Evolutionary conservation across 2,888 invertebrate genomes (phyloP).

Genomic region (Pardosa pseudoannulata): DNA sequence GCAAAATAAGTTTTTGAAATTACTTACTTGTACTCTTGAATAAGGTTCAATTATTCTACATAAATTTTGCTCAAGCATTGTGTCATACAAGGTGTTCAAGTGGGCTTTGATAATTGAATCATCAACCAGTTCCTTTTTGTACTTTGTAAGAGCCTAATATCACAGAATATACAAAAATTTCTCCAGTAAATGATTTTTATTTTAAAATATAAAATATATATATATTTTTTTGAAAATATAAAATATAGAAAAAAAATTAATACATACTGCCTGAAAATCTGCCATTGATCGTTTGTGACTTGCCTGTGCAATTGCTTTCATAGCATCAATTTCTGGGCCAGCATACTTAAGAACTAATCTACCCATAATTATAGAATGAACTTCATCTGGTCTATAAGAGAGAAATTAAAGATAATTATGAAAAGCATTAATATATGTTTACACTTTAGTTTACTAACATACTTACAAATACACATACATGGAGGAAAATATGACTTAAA

Average conservation of each 20-base stretch:
- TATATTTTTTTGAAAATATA: background rate
- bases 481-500: no score
- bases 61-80: constrained; percentile 99
- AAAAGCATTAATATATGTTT: no score
- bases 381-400: constrained; percentile 90
- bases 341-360: constrained; percentile 98
- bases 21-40: constrained; percentile 89
- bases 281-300: constrained; percentile 97
- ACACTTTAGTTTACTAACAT: no score
- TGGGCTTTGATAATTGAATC: constrained; percentile 98
- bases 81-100: constrained; percentile 96
- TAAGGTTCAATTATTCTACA: constrained; percentile 99
- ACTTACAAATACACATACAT: no score
- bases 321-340: constrained; percentile 97
- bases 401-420: background rate
- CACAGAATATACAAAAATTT: no score
- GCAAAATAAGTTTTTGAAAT: no score
- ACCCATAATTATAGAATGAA: constrained; percentile 94
- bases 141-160: constrained; percentile 87
- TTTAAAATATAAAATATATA: background rate
- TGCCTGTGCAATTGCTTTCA: constrained; percentile 97
- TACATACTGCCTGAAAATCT: constrained; percentile 87
- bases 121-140: constrained; percentile 91
- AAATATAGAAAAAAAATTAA: background rate
- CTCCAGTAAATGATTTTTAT: no score